Base-by-base conservation (phyloP, 2,797 vertebrate species). In the Chrosomus eos region DNA sequence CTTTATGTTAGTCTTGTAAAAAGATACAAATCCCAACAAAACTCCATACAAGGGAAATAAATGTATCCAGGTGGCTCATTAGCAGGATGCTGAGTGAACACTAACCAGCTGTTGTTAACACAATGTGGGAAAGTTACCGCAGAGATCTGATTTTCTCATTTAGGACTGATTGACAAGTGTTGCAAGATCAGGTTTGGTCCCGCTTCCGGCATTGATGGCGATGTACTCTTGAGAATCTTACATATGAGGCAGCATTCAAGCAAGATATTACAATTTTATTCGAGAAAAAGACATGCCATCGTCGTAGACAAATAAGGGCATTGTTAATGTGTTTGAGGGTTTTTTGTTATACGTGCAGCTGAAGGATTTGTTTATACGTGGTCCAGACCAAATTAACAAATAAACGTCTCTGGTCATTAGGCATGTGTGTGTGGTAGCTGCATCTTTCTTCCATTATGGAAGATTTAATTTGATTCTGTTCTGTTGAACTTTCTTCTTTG, bases 1-100 rank as follows among this genome's bases (percentile, higher is more conserved):
- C 80, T 77, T 81, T 71, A 77, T 77, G 72, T 86, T 82, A 70
- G 40, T 38, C 38, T 71, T 45, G 58, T 58, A 82, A 77, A 80
- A 67, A 81, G 51, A 77, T 26, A 51, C 68, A 62, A 66, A 53
- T 62, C 31, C 16, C 48, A 83, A 51, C 45, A 75, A 66, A 74
- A 72, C 51, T 62, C 38, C 31, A 48, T 66, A 51, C 43, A 66
- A 26, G 81, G 81, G 16, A 45, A 83, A 28, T 82, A 19, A n/a
- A 75, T 51, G 14, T 82, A 18, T 31, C 68, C 6, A 40, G 13
- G 19, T 33, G 28, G 40, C 58, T 64, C 40, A 74, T 74, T 74
- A 66, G 81, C 60, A 6, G 11, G 58, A 82, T 75, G 71, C 43
- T 66, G 71, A 38, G 81, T 74, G 71, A 74, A 74, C 40, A 5